A percentile compares a stretch with the other conserved stretches of the same genome.
Evolutionary conservation across 2,888 invertebrate species (phyloP).

Genomic region (Caradrina clavipalpis): DNA sequence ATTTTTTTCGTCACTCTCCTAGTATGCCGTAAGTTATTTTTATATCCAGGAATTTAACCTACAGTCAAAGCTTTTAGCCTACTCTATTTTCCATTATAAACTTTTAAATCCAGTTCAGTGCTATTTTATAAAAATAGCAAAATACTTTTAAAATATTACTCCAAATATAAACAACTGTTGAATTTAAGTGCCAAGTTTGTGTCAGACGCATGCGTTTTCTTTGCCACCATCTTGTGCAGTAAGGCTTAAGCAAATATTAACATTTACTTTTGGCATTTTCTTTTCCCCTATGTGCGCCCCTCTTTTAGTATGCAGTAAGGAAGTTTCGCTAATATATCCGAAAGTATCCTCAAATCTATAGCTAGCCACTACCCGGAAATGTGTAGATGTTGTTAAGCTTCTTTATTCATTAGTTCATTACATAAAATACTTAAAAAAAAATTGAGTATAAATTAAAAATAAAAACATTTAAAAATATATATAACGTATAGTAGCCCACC

Average conservation of each 20-base stretch:
- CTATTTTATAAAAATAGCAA: background rate
- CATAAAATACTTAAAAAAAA: too few relatives aligned
- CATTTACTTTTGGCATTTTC: slow-evolving; percentile 74
- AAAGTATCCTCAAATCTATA: slow-evolving; percentile 19
- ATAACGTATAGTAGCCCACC: too few relatives aligned
- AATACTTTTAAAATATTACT: background rate
- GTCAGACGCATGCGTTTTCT: slow-evolving; percentile 63
- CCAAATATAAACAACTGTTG: slow-evolving; percentile 3
- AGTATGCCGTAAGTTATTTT: too few relatives aligned
- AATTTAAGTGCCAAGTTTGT: slow-evolving; percentile 53
- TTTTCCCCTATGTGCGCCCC: slow-evolving; percentile 60
- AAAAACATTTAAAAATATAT: too few relatives aligned
- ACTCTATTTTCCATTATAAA: slow-evolving; percentile 25
- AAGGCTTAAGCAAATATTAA: slow-evolving; percentile 77
- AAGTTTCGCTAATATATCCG: slow-evolving; percentile 19
- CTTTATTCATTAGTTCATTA: background rate
- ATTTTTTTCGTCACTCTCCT: too few relatives aligned
- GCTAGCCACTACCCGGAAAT: background rate
- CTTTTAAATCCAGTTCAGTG: slow-evolving; percentile 1
- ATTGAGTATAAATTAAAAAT: too few relatives aligned
- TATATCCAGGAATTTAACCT: background rate
- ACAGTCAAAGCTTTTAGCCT: background rate
- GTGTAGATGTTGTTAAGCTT: background rate
- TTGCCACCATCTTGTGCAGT: slow-evolving; percentile 62
- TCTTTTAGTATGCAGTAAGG: slow-evolving; percentile 12